Base-by-base conservation (phyloP, 2,113 vertebrate species). In the Xerus inauris region DNA sequence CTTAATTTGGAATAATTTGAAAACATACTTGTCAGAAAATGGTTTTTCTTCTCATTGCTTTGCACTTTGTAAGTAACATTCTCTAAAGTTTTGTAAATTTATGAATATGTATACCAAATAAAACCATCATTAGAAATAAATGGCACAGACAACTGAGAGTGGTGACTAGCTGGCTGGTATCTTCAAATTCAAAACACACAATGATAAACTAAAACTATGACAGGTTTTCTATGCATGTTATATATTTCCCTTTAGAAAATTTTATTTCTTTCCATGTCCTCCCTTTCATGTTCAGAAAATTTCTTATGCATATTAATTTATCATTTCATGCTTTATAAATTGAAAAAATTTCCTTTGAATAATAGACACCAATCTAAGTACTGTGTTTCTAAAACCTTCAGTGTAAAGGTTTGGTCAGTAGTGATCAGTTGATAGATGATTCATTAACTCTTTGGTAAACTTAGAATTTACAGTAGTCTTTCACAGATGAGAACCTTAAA, bases 21-120 rank as follows among this genome's bases (percentile, higher is more conserved):
- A 92, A 93, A 75, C 20, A 22, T 83, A 71, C 95, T 92, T 64
- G 11, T 87, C 40, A 92, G 80, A 62, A 96, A 87, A 54, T 87
- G 35, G 3, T 72, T 42, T 81, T 77, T 83, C 6, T 26, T 83
- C 12, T 26, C n/a, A 80, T 72, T 84, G 38, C 4, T 75, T 94
- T 85, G 45, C 24, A 17, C 32, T 87, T 45, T 96, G 35, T 51
- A 83, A 80, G 8, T 40, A 77, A 93, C 30, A 13, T 22, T 40
- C 20, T 67, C n/a, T 73, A 64, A 86, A 76, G n/a, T 85, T 65
- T 87, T 89, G 73, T 81, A 57, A 47, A n/a, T 30, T 42, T 76
- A 47, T 11, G 42, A 69, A 75, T 97, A 93, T 73, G 26, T 85
- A 47, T 67, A 1, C 38, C 62, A 65, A 86, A 64, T 89, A n/a